Evolutionary conservation across 2,797 vertebrate genomes (phyloP).

Genomic region (Rhinatrema bivittatum): DNA sequence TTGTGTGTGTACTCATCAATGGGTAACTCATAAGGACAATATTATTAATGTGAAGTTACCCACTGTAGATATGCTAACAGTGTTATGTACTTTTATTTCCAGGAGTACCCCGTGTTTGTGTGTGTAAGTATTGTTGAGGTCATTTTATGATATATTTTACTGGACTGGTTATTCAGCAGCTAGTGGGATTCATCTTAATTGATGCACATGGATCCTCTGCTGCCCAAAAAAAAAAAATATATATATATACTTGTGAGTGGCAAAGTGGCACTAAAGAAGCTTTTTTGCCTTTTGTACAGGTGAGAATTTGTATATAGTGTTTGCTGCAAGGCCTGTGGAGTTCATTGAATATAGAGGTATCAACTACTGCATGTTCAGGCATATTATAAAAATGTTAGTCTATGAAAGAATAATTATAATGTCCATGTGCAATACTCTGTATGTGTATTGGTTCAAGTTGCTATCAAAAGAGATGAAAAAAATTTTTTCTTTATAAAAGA

Average conservation of each 20-base stretch:
- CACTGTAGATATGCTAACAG: slow-evolving; percentile 60
- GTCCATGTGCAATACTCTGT: slow-evolving; percentile 86
- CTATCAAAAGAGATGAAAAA: slow-evolving; percentile 55
- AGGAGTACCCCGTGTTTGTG: slow-evolving; percentile 54
- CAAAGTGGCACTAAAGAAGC: slow-evolving; percentile 63
- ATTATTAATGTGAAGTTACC: slow-evolving; percentile 53
- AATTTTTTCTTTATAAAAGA: slow-evolving; percentile 51
- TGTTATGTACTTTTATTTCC: slow-evolving; percentile 64
- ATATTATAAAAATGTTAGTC: slow-evolving; percentile 74
- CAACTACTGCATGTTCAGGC: slow-evolving; percentile 78
- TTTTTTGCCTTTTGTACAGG: slow-evolving; percentile 67
- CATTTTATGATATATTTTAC: slow-evolving; percentile 60
- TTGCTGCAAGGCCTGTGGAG: slow-evolving; percentile 75
- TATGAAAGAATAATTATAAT: slow-evolving; percentile 71
- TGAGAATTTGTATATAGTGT: slow-evolving; percentile 76
- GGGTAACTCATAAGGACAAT: slow-evolving; percentile 58
- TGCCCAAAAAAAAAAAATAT: slow-evolving; percentile 46
- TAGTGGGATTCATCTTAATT: slow-evolving; percentile 61
- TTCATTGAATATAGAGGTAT: slow-evolving; percentile 74
- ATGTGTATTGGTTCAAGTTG: slow-evolving; percentile 71
- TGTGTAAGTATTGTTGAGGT: slow-evolving; percentile 50
- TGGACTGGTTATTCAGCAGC: slow-evolving; percentile 60
- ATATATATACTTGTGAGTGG: slow-evolving; percentile 64
- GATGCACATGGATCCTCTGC: slow-evolving; percentile 59
- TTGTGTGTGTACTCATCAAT: no score